phyloP scores from a whole-genome alignment of 2,888 invertebrate genomes.

The Drosophila meridiana region DNA sequence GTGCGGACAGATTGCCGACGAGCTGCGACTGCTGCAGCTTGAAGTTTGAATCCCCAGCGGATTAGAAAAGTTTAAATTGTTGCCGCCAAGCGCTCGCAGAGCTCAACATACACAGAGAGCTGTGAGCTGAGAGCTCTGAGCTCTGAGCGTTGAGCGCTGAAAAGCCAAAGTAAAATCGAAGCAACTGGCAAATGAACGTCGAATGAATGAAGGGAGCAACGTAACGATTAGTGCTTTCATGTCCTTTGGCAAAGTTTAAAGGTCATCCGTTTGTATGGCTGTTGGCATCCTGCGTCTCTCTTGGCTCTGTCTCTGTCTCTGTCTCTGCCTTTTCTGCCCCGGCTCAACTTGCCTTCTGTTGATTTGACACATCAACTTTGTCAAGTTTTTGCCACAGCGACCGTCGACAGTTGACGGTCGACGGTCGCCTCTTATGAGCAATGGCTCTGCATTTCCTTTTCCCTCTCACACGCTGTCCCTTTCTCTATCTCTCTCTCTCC shows the following conservation, averaged over 20 bases:
- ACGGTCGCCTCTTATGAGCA: conserved; percentile 68
- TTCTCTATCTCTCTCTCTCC: background rate
- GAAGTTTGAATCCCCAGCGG: conserved; percentile 80
- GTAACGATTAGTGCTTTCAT: conserved; percentile 82
- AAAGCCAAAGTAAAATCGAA: conserved; percentile 68
- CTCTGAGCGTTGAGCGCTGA: conserved; percentile 20
- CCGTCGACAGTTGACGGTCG: conserved; percentile 29
- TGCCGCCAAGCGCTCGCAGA: conserved; percentile 62
- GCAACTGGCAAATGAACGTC: conserved; percentile 70
- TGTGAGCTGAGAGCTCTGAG: conserved; percentile 6
- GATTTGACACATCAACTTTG: conserved; percentile 79
- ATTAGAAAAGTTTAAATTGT: conserved; percentile 82
- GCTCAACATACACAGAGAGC: conserved; percentile 29
- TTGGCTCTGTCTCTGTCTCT: background rate
- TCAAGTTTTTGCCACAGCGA: conserved; percentile 71
- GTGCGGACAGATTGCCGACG: conserved; percentile 75
- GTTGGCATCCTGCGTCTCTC: conserved; percentile 34
- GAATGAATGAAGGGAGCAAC: conserved; percentile 76
- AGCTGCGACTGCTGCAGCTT: conserved; percentile 65
- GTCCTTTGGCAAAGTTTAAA: conserved; percentile 83
- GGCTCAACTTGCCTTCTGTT: conserved; percentile 60
- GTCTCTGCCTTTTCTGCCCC: conserved; percentile 3
- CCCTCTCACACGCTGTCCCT: conserved; percentile 6
- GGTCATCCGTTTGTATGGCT: conserved; percentile 73
- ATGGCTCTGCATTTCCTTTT: conserved; percentile 47